Conservation (phyloP, 2,113 vertebrate species). For the Thomomys bottae region DNA sequence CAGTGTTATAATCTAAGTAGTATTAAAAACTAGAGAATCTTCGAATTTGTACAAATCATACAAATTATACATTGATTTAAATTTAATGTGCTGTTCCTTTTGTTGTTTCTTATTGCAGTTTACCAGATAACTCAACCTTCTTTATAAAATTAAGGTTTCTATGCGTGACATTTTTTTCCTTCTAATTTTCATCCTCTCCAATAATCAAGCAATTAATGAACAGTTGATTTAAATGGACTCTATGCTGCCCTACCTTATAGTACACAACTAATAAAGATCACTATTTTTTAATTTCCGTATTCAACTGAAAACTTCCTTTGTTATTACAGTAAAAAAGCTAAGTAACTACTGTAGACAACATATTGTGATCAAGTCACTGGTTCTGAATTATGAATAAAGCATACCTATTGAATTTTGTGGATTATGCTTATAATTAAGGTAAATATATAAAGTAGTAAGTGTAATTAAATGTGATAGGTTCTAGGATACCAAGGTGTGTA, state of each 20-base stretch:
- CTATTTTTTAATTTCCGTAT: conserved; percentile 2
- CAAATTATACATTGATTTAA: conserved; percentile 44
- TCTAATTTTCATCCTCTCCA: background rate
- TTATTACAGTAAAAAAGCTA: conserved; percentile 35
- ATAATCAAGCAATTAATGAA: conserved; percentile 51
- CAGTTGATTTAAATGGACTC: conserved; percentile 51
- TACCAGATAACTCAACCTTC: conserved; percentile 22
- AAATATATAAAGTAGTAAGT: background rate
- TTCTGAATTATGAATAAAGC: background rate
- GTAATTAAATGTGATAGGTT: background rate
- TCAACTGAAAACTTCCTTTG: background rate
- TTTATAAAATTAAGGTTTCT: conserved; percentile 37
- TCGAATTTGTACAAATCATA: background rate
- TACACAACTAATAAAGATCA: background rate
- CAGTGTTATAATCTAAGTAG: conserved; percentile 35
- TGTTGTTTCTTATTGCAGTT: conserved; percentile 55
- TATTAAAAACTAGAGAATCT: background rate
- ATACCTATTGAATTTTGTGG: background rate
- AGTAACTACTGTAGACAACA: background rate
- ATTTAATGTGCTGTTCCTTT: conserved; percentile 38
- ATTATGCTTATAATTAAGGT: background rate
- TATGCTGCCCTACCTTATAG: background rate
- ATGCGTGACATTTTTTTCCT: background rate
- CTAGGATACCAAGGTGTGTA: background rate
- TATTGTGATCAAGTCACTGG: background rate